Base-by-base conservation (phyloP, 2,888 invertebrate genomes). In the Pachydiplax longipennis region DNA sequence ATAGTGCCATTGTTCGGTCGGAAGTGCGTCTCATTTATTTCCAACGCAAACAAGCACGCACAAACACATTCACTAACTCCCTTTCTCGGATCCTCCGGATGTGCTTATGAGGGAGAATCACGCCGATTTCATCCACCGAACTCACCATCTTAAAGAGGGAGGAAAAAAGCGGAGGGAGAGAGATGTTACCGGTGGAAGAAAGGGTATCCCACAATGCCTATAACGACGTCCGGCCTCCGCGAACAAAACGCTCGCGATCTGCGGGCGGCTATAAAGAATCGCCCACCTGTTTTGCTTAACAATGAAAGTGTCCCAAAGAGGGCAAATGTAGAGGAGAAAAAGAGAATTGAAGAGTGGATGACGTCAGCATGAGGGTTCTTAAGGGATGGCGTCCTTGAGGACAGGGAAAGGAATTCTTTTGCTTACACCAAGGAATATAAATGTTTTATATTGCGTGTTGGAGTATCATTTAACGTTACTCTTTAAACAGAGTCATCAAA, bases 1-100 rank as follows among this genome's bases (percentile, higher is more conserved):
- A 83, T 61, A 15, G 58, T 83, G 83, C 83, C 83, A 83, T 83
- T 83, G 83, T 83, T 83, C 83, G 58, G 83, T 58, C 35, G 83
- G 58, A 83, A 83, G 58, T 53, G 35, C 83, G 35, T 83, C 58
- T 58, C 83, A 35, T 83, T 83, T 83, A 44, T 44, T 44, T 44
- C 44, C 44, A 44, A 44, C 25, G 48, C 31, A 15, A n/a, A 13
- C 44, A 15, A 6, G 81, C 48, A 15, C 48, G 25, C 48, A 48
- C n/a, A n/a, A n/a, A n/a, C n/a, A n/a, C 81, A 82, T 48, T 48
- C 81, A 82, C 44, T n/a, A 25, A 82, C 48, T 35, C 13, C n/a
- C 81, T 31, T 35, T 22, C 12, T 44, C 53, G 53, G 31, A 31
- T 53, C 31, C 48, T 83, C 31, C 25, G 53, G 12, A 53, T 53